Conservation (phyloP, 2,113 vertebrate species). For the Gymnarchus niloticus region DNA sequence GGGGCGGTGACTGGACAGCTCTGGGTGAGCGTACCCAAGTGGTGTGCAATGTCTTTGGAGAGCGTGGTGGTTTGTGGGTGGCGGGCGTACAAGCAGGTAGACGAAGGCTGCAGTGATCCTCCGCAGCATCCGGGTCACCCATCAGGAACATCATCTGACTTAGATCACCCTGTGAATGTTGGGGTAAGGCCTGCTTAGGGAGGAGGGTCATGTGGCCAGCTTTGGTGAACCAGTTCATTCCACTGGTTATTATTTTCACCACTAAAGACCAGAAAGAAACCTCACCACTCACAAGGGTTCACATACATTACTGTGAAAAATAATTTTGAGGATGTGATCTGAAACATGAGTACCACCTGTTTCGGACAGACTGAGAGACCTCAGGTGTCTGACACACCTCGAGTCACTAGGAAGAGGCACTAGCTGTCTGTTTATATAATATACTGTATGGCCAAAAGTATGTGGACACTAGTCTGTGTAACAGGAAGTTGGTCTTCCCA, state of each 20-base stretch:
- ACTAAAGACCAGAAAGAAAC: not conserved
- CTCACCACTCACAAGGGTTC: not conserved
- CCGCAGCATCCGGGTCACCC: constrained; percentile 64
- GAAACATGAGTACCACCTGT: not conserved
- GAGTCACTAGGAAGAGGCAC: not conserved
- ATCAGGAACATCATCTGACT: constrained; percentile 73
- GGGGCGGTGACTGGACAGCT: not conserved
- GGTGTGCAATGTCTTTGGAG: constrained; percentile 20
- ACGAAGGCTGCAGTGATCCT: constrained; percentile 58
- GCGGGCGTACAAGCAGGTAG: constrained; percentile 41
- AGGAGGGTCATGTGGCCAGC: not conserved
- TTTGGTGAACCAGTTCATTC: not conserved
- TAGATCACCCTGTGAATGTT: constrained; percentile 63
- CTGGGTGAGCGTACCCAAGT: constrained; percentile 41
- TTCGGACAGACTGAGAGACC: not conserved
- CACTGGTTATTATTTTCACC: not conserved
- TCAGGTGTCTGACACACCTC: not conserved
- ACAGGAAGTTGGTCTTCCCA: no score
- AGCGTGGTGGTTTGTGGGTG: constrained; percentile 36
- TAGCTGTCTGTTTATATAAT: not conserved
- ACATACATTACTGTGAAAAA: not conserved
- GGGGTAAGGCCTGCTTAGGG: not conserved
- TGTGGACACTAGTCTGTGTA: no score
- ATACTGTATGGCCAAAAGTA: no score
- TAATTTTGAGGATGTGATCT: not conserved